These are phyloP conservation scores for Troglohyphantes excavatus DNA, from an alignment of 2,888 invertebrate genomes.

Conservation along the genomic window DNA sequence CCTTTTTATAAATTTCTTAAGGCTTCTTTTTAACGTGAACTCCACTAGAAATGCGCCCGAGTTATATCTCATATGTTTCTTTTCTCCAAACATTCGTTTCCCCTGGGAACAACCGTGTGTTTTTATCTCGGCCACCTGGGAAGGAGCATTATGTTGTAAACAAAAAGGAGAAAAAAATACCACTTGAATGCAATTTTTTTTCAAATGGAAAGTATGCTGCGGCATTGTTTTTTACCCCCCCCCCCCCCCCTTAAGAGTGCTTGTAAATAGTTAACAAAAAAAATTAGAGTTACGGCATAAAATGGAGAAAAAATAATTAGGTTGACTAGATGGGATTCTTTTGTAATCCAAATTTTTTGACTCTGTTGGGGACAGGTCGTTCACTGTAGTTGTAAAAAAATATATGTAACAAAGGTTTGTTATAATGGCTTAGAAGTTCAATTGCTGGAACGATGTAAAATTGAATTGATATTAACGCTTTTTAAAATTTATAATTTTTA, in stretches of 20 bases:
- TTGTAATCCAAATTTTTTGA: no score
- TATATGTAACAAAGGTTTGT: no score
- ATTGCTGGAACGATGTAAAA: no score
- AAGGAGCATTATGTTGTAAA: conserved; percentile 31
- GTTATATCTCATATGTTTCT: conserved; percentile 12
- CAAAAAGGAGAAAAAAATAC: background rate
- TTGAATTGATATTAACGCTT: no score
- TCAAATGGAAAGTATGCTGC: conserved; percentile 12
- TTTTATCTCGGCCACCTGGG: conserved; percentile 19
- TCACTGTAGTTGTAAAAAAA: no score
- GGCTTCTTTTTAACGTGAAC: conserved; percentile 9
- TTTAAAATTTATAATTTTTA: no score
- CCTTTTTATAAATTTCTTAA: conserved; percentile 43
- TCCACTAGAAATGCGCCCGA: conserved; percentile 7
- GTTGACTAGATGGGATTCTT: background rate
- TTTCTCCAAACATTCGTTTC: background rate
- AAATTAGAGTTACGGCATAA: background rate
- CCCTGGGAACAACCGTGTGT: conserved; percentile 19
- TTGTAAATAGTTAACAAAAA: conserved; percentile 31
- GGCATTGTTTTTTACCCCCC: conserved; percentile 23
- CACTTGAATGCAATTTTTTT: conserved; percentile 29
- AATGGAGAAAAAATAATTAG: no score
- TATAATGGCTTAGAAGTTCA: no score
- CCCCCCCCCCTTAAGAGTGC: conserved; percentile 7
- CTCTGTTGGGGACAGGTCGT: no score